Conservation (phyloP, 2,797 vertebrate genomes). For the Dallia pectoralis region DNA sequence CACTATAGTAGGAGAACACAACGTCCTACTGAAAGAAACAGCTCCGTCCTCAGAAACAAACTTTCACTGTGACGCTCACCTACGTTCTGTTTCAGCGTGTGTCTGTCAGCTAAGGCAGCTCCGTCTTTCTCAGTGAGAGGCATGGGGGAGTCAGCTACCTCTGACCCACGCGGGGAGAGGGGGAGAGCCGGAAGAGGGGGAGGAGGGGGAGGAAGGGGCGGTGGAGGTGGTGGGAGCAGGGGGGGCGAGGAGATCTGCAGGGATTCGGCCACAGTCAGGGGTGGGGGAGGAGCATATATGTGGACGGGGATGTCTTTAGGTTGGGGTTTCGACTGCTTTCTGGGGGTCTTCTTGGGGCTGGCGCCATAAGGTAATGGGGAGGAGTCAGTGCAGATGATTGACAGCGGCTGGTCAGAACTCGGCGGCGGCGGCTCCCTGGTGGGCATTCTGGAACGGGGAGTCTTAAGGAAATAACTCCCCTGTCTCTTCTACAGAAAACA, state of each 20-base stretch:
- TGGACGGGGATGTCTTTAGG: slow-evolving; percentile 70
- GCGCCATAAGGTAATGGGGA: slow-evolving; percentile 28
- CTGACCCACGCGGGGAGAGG: slow-evolving; percentile 26
- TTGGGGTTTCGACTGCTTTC: slow-evolving; percentile 17
- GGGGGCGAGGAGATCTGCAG: slow-evolving; percentile 27
- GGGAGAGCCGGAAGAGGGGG: slow-evolving; percentile 36
- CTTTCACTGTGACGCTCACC: slow-evolving; percentile 71
- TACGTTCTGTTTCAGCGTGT: slow-evolving; percentile 71
- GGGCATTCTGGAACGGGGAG: slow-evolving; percentile 56
- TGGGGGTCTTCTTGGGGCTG: slow-evolving; percentile 40
- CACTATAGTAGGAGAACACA: neutral
- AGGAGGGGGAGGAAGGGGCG: neutral
- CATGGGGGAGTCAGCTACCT: slow-evolving; percentile 7
- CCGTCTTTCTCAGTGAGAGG: slow-evolving; percentile 62
- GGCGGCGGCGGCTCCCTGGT: slow-evolving; percentile 20
- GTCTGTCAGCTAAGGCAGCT: slow-evolving; percentile 59
- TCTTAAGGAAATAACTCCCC: slow-evolving; percentile 75
- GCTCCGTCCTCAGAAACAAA: neutral
- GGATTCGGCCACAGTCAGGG: slow-evolving; percentile 19
- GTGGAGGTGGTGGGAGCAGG: slow-evolving; percentile 6
- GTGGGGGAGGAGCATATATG: slow-evolving; percentile 46
- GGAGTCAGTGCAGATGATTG: slow-evolving; percentile 52
- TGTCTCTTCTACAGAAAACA: slow-evolving; percentile 72
- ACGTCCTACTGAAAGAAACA: neutral
- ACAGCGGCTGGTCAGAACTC: slow-evolving; percentile 43